Evolutionary conservation across 2,888 invertebrate genomes (phyloP).

Genomic region (Cremastinae sp.): DNA sequence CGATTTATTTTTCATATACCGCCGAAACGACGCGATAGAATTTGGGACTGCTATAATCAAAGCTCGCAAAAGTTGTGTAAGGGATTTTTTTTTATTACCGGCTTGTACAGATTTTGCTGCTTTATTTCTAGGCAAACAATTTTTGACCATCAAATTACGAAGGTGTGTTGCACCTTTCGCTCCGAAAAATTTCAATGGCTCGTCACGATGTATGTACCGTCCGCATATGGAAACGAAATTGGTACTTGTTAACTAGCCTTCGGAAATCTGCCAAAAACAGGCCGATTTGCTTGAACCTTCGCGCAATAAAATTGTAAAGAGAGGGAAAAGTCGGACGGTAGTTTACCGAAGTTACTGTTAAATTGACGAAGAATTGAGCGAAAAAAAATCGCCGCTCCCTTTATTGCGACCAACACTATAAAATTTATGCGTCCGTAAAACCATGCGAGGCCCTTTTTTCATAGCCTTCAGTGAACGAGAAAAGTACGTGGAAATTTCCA

Average conservation of each 20-base stretch:
- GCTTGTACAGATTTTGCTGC: too few relatives aligned
- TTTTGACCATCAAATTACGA: not conserved
- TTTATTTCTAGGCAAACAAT: too few relatives aligned
- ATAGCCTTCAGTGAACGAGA: too few relatives aligned
- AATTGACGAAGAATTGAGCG: not conserved
- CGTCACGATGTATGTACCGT: conserved; percentile 1
- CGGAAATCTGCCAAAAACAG: conserved; percentile 37
- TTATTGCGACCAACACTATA: too few relatives aligned
- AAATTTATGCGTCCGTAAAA: too few relatives aligned
- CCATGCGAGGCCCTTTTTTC: too few relatives aligned
- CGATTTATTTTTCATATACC: conserved; percentile 40
- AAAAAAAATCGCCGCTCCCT: too few relatives aligned
- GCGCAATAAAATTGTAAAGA: not conserved
- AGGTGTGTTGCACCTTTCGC: conserved; percentile 17
- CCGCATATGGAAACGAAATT: conserved; percentile 22
- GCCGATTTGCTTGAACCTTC: not conserved
- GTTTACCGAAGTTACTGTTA: conserved; percentile 30
- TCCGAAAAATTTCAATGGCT: conserved; percentile 33
- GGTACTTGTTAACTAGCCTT: conserved; percentile 20
- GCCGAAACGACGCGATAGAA: conserved; percentile 17
- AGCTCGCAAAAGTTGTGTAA: too few relatives aligned
- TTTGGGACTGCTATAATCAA: not conserved
- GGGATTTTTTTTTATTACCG: not conserved
- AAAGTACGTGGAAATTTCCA: too few relatives aligned
- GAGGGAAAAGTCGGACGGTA: conserved; percentile 21